phyloP scores from a whole-genome alignment of 2,888 invertebrate species.

The Sepiola atlantica region DNA sequence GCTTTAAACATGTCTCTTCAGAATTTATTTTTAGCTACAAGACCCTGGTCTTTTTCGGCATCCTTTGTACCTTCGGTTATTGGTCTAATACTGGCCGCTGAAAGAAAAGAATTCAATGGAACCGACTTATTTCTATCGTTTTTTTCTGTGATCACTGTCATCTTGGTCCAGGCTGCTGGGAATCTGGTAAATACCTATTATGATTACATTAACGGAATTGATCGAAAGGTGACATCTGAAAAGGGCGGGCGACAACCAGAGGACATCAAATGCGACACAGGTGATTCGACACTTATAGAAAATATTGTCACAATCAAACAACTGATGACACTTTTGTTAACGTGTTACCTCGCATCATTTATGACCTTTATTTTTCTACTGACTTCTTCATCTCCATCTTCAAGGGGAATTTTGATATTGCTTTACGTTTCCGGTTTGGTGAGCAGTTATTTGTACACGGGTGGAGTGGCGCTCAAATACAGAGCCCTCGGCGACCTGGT shows the following conservation, averaged over 20 bases:
- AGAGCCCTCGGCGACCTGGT: neutral
- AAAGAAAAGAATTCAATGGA: too few relatives aligned
- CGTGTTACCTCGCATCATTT: neutral
- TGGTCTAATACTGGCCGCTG: neutral
- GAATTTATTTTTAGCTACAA: neutral
- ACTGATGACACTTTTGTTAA: neutral
- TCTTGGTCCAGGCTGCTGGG: neutral
- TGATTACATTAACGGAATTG: conserved; percentile 1
- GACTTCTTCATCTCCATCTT: neutral
- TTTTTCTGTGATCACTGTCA: neutral
- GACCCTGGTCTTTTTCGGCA: conserved; percentile 35
- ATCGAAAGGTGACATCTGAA: neutral
- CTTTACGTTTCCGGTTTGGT: neutral
- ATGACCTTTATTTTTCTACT: neutral
- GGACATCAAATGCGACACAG: neutral
- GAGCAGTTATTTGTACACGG: conserved; percentile 36
- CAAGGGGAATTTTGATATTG: neutral
- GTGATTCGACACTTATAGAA: neutral
- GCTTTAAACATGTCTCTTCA: neutral
- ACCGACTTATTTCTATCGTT: neutral
- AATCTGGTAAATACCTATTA: neutral
- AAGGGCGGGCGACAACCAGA: neutral
- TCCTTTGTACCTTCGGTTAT: neutral
- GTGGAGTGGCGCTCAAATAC: conserved; percentile 22
- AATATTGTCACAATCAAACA: neutral